Evolutionary conservation across 2,113 vertebrate genomes (phyloP).

Genomic region (Furnarius figulus): DNA sequence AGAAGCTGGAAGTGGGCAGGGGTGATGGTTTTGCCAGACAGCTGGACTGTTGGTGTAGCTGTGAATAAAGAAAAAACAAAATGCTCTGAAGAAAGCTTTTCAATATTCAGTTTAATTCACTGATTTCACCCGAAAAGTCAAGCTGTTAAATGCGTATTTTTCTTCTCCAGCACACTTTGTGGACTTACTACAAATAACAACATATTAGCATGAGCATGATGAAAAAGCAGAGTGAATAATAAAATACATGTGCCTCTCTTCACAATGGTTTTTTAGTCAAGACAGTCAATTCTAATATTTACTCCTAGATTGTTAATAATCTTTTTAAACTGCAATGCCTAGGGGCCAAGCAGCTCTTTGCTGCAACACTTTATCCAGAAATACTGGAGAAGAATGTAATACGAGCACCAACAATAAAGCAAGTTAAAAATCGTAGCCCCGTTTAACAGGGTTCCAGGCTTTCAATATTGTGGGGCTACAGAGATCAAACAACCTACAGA

Average conservation of each 20-base stretch:
- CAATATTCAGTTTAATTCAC: not conserved
- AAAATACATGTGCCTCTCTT: not conserved
- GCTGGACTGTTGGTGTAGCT: constrained; percentile 81
- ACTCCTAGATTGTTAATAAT: not conserved
- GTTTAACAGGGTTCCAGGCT: not conserved
- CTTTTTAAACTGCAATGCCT: not conserved
- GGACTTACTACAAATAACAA: not conserved
- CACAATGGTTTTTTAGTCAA: not conserved
- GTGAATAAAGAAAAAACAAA: not conserved
- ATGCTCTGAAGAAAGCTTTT: not conserved
- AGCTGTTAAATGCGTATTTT: not conserved
- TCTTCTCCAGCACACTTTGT: not conserved
- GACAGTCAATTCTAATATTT: not conserved
- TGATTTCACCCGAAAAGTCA: not conserved
- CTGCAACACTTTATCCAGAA: not conserved
- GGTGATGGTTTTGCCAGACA: constrained; percentile 82
- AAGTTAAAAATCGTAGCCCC: not conserved
- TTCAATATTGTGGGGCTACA: fast-evolving
- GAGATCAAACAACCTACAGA: not conserved
- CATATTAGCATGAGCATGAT: not conserved
- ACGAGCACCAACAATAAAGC: not conserved
- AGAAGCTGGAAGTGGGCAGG: constrained; percentile 89
- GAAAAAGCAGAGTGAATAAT: not conserved
- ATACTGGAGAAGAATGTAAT: not conserved
- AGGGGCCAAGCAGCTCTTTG: not conserved